Evolutionary conservation across 2,888 invertebrate species (phyloP).

Genomic region (Zhengitettix transpicula): DNA sequence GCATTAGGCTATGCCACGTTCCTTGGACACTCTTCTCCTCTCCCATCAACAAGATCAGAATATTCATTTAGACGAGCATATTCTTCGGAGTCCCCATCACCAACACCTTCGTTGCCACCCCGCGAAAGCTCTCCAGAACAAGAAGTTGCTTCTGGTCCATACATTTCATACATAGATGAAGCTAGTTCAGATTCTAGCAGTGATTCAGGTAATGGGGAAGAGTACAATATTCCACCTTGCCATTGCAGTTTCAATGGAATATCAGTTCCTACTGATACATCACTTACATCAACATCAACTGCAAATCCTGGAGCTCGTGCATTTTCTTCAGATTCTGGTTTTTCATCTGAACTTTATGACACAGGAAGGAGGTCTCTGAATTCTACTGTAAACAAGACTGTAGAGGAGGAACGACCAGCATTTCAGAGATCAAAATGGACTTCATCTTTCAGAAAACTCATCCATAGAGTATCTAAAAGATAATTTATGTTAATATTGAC

Average conservation of each 20-base stretch:
- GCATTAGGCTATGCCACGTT: slow-evolving; percentile 6
- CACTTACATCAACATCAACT: slow-evolving; percentile 12
- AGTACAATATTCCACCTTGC: slow-evolving; percentile 22
- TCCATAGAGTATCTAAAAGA: slow-evolving; percentile 17
- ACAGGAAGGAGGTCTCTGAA: slow-evolving; percentile 16
- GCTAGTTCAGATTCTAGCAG: slow-evolving; percentile 14
- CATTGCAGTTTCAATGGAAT: slow-evolving; percentile 9
- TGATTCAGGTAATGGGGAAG: slow-evolving; percentile 22
- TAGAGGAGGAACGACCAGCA: slow-evolving; percentile 7
- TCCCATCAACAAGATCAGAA: slow-evolving; percentile 17
- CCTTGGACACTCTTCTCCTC: slow-evolving; percentile 12
- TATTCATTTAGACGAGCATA: slow-evolving; percentile 22
- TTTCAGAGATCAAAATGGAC: slow-evolving; percentile 40
- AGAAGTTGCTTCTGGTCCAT: background rate
- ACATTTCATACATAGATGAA: slow-evolving; percentile 24
- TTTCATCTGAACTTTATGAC: slow-evolving; percentile 32
- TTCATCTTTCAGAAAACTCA: slow-evolving; percentile 39
- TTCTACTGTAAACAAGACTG: slow-evolving; percentile 19
- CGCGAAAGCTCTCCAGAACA: background rate
- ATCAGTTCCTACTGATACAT: slow-evolving; percentile 13
- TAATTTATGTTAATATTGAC: background rate
- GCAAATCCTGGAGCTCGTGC: slow-evolving; percentile 20
- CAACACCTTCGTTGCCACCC: slow-evolving; percentile 9
- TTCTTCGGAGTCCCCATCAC: slow-evolving; percentile 17
- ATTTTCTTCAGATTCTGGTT: slow-evolving; percentile 32